Evolutionary conservation across 1,140 invertebrate genomes (phyloP).

Genomic region (Eurosta solidaginis): DNA sequence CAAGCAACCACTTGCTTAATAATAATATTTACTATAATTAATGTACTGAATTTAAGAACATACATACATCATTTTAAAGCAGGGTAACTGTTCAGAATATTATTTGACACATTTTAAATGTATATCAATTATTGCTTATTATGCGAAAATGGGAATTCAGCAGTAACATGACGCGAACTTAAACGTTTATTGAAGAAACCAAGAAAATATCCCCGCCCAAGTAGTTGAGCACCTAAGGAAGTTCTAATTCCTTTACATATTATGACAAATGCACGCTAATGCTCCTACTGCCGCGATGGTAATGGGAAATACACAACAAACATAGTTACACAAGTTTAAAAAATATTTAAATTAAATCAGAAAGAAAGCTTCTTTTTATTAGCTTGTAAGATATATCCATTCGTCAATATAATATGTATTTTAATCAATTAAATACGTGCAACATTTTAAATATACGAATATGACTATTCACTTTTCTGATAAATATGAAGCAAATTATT

Average conservation of each 20-base stretch:
- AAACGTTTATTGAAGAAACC: no score
- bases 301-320: no score
- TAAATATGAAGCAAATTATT: no score
- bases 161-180: background rate
- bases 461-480: no score
- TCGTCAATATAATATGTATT: slow-evolving; percentile 1
- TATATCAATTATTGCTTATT: background rate
- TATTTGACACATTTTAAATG: slow-evolving; percentile 4
- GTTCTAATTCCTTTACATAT: no score
- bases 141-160: background rate
- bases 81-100: slow-evolving; percentile 2
- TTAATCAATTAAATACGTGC: background rate
- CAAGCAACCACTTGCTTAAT: background rate
- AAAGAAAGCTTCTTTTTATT: background rate
- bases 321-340: background rate
- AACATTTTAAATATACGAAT: background rate
- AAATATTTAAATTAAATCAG: background rate
- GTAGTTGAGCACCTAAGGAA: no score
- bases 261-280: no score
- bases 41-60: background rate
- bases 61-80: background rate
- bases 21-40: background rate
- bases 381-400: background rate
- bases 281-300: no score
- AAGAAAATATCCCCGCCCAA: no score